Conservation (phyloP, 2,797 vertebrate genomes). For the Podargus strigoides region DNA sequence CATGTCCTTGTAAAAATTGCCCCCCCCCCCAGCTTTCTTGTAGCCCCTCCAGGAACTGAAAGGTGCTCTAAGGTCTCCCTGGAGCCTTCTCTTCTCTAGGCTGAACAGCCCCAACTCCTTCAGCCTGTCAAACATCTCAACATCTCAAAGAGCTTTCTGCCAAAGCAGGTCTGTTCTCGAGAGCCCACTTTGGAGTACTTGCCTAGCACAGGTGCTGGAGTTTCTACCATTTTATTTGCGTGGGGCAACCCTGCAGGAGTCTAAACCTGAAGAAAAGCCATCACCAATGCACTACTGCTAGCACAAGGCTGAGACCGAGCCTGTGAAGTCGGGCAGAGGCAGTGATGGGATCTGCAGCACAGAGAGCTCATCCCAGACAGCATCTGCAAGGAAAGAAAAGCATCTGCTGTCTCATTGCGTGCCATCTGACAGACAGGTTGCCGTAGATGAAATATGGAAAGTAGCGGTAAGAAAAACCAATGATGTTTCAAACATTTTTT, state of each 20-base stretch:
- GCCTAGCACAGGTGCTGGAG: not conserved
- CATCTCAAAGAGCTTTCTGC: not conserved
- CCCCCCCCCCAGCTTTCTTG: too few species aligned
- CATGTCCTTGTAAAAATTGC: too few species aligned
- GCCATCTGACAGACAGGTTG: not conserved
- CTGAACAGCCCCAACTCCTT: too few species aligned
- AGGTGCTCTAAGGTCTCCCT: too few species aligned
- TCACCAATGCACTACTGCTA: not conserved
- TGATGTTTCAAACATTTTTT: not conserved
- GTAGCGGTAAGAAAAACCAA: not conserved
- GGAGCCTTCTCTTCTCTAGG: too few species aligned
- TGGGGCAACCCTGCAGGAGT: not conserved
- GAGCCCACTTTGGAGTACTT: not conserved
- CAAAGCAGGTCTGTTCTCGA: not conserved
- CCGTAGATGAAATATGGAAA: not conserved
- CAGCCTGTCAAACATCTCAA: too few species aligned
- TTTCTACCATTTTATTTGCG: not conserved
- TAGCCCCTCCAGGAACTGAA: too few species aligned
- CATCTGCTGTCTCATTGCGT: fast-evolving
- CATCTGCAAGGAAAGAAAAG: not conserved
- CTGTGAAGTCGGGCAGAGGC: not conserved
- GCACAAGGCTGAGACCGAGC: not conserved
- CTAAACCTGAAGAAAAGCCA: not conserved
- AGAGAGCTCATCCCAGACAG: not conserved
- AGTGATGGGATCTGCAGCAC: not conserved